A percentile compares a stretch with the other conserved stretches of the same genome.
These are phyloP conservation scores for Chrysocyon brachyurus DNA, from an alignment of 2,797 vertebrate species.

Conservation along the genomic window DNA sequence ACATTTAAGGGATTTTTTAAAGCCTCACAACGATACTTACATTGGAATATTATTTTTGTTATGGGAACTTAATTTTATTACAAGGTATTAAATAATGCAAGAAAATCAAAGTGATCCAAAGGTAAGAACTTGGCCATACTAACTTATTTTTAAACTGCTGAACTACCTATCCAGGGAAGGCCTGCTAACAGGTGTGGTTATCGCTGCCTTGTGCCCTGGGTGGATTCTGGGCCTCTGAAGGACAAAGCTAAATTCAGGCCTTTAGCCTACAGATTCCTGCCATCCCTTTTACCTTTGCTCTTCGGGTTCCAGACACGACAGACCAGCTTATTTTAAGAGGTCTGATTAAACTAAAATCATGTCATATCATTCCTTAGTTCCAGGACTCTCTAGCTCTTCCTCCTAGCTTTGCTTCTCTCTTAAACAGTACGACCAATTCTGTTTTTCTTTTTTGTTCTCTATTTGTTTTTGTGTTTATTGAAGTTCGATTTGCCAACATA, in stretches of 20 bases:
- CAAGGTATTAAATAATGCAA: constrained; percentile 41
- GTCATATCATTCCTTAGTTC: background rate
- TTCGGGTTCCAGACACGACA: background rate
- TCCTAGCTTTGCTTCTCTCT: constrained; percentile 1
- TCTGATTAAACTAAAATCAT: background rate
- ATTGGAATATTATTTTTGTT: constrained; percentile 39
- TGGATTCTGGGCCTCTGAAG: background rate
- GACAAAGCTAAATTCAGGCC: background rate
- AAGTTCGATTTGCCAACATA: too few relatives aligned
- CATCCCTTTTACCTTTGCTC: background rate
- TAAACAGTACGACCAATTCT: background rate
- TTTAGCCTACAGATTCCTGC: background rate
- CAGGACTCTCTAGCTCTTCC: background rate
- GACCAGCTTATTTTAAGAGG: background rate
- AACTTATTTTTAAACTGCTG: background rate
- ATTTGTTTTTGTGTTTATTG: too few relatives aligned
- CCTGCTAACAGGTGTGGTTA: background rate
- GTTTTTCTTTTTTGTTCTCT: too few relatives aligned
- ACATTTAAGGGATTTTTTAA: background rate
- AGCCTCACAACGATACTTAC: background rate
- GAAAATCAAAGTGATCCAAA: background rate
- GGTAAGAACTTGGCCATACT: background rate
- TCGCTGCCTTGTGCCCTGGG: background rate
- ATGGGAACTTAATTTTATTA: constrained; percentile 40
- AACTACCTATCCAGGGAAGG: background rate